Evolutionary conservation across 2,888 invertebrate genomes (phyloP).

Genomic region (Drosophila histrio): DNA sequence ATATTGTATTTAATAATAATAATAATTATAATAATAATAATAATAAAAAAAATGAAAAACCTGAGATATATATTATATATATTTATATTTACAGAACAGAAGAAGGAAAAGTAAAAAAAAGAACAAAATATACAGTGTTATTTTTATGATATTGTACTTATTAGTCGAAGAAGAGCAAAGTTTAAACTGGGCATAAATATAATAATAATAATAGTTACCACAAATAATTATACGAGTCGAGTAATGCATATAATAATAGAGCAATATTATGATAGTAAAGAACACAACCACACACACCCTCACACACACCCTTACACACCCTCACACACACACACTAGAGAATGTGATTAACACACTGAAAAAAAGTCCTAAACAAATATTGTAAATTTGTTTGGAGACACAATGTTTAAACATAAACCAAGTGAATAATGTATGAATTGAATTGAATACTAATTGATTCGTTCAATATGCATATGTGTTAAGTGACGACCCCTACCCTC

Average conservation of each 20-base stretch:
- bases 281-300: neutral
- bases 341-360: slow-evolving; percentile 37
- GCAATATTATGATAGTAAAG: slow-evolving; percentile 48
- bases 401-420: slow-evolving; percentile 3
- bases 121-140: slow-evolving; percentile 77
- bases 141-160: slow-evolving; percentile 79
- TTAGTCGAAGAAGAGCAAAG: slow-evolving; percentile 48
- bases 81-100: slow-evolving; percentile 70
- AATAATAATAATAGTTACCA: slow-evolving; percentile 22
- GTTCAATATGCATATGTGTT: slow-evolving; percentile 23
- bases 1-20: slow-evolving; percentile 69
- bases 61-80: slow-evolving; percentile 77
- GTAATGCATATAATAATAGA: slow-evolving; percentile 35
- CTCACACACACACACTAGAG: slow-evolving; percentile 18
- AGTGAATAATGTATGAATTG: slow-evolving; percentile 30
- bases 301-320: neutral
- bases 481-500: neutral
- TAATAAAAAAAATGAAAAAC: slow-evolving; percentile 62
- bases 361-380: slow-evolving; percentile 5
- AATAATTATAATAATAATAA: slow-evolving; percentile 18
- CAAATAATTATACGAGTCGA: slow-evolving; percentile 14
- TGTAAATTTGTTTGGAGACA: slow-evolving; percentile 10
- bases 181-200: slow-evolving; percentile 59
- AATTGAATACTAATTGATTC: slow-evolving; percentile 35
- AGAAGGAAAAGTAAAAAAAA: slow-evolving; percentile 24